These are phyloP conservation scores for Tricholaema leucomelas DNA, from an alignment of 2,113 vertebrate genomes.

Conservation along the genomic window DNA sequence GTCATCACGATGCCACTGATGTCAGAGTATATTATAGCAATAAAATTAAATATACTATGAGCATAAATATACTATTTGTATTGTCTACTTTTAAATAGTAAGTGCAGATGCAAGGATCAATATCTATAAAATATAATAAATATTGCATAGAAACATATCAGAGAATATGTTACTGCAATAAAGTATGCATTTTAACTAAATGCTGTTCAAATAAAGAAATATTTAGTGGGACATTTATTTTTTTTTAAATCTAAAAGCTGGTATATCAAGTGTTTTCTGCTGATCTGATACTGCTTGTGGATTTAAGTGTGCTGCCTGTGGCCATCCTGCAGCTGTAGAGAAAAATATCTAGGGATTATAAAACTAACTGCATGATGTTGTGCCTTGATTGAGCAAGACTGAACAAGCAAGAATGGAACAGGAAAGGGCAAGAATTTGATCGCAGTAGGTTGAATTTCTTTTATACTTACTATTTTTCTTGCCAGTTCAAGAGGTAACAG, in stretches of 20 bases:
- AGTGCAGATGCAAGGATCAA: background rate
- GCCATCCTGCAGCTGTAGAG: background rate
- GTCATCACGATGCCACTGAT: background rate
- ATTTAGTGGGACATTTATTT: background rate
- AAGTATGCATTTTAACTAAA: background rate
- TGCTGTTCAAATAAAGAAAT: background rate
- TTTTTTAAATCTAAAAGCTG: background rate
- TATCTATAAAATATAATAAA: background rate
- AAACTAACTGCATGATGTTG: background rate
- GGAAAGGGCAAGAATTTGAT: background rate
- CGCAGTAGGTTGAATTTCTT: background rate
- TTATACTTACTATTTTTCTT: constrained; percentile 7
- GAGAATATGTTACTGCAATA: background rate
- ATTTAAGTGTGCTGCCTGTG: constrained; percentile 8
- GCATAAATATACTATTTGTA: background rate
- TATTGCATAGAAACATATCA: background rate
- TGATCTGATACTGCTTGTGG: background rate
- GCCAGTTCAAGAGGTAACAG: background rate
- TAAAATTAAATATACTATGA: background rate
- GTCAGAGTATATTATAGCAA: background rate
- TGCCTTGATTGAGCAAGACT: background rate
- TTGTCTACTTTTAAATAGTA: background rate
- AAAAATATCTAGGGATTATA: background rate
- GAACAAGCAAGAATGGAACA: background rate
- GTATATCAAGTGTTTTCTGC: background rate